A percentile compares a stretch with the other conserved stretches of the same genome.
Evolutionary conservation across 2,113 vertebrate genomes (phyloP).

Genomic region (Choloepus hoffmanni): DNA sequence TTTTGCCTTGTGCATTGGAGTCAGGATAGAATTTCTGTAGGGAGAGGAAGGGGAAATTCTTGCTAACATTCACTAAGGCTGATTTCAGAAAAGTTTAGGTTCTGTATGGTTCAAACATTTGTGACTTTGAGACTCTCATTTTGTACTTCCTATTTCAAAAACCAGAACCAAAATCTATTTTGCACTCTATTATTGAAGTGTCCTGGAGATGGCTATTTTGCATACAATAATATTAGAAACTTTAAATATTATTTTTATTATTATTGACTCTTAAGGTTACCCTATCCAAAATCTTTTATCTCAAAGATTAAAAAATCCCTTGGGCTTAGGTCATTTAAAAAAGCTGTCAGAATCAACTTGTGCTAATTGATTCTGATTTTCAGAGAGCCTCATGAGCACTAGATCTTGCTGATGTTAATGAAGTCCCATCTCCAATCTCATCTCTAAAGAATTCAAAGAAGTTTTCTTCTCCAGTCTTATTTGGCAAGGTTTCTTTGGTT

Average conservation of each 20-base stretch:
- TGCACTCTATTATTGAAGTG: neutral
- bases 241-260: conserved; percentile 28
- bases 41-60: neutral
- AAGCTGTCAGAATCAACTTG: neutral
- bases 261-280: neutral
- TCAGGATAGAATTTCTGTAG: neutral
- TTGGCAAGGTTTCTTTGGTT: conserved; percentile 63
- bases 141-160: neutral
- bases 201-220: neutral
- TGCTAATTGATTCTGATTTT: conserved; percentile 34
- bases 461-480: conserved; percentile 34
- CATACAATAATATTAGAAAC: neutral
- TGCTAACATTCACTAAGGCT: neutral
- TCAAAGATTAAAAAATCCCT: neutral
- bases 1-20: neutral
- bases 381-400: neutral
- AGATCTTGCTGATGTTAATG: neutral
- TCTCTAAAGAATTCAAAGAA: conserved; percentile 27
- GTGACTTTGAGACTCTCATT: neutral
- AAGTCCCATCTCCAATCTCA: neutral
- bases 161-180: neutral
- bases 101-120: neutral
- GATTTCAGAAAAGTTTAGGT: neutral
- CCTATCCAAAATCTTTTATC: neutral
- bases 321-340: neutral